These are phyloP conservation scores for Empidonax traillii DNA, from an alignment of 2,113 vertebrate genomes.

Conservation along the genomic window DNA sequence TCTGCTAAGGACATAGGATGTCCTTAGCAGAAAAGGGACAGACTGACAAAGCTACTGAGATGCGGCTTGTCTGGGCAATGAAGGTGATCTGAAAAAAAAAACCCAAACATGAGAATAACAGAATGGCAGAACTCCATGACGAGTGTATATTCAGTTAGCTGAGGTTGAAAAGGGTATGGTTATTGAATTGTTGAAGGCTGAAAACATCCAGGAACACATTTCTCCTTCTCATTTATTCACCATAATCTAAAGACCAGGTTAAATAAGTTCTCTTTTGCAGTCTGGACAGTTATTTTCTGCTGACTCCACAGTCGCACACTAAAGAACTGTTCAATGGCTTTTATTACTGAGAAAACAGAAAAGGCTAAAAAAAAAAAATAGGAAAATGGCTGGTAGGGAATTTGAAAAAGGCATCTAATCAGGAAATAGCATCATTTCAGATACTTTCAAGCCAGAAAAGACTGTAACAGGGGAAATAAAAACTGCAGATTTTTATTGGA, in stretches of 20 bases:
- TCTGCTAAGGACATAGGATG: background rate
- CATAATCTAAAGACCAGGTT: background rate
- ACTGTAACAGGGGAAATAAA: background rate
- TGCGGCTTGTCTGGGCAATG: background rate
- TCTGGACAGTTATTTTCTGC: constrained; percentile 11
- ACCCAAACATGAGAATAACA: background rate
- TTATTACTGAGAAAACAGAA: background rate
- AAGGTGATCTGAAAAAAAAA: background rate
- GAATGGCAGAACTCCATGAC: background rate
- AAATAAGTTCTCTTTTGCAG: constrained; percentile 2
- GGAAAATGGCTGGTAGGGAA: background rate
- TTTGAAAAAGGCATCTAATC: background rate
- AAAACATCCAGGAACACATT: constrained; percentile 22
- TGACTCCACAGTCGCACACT: background rate
- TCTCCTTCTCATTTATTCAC: constrained; percentile 30
- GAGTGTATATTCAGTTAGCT: background rate
- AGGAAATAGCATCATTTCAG: background rate
- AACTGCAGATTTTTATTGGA: background rate
- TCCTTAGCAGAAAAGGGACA: background rate
- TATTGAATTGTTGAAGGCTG: constrained; percentile 10
- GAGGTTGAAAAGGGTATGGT: background rate
- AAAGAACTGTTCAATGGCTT: background rate
- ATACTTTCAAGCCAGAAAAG: background rate
- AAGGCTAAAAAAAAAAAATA: background rate
- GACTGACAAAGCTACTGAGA: background rate